phyloP scores from a whole-genome alignment of 92 coral and sea anemone genomes.

The Heteractis magnifica region DNA sequence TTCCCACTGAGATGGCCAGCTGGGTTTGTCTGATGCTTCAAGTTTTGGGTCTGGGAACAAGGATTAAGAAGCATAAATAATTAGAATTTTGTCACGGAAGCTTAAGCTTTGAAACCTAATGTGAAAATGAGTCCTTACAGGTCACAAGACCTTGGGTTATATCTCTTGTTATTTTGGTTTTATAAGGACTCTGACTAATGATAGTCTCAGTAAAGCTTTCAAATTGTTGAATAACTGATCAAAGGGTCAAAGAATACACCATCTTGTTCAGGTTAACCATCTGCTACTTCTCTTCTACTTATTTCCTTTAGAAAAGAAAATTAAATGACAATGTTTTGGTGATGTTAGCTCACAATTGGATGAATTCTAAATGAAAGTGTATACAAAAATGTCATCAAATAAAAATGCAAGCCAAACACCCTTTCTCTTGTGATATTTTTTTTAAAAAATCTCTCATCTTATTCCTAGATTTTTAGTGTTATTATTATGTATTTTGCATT shows the following conservation, averaged over 20 bases:
- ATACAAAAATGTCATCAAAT: not conserved
- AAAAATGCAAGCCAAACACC: not conserved
- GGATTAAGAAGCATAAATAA: not conserved
- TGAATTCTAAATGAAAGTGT: not conserved
- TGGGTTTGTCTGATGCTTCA: not conserved
- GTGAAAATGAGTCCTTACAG: no score
- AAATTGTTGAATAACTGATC: not conserved
- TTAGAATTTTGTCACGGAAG: not conserved
- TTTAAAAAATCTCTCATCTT: not conserved
- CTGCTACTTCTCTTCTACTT: not conserved
- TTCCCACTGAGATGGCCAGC: not conserved
- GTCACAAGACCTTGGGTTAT: not conserved
- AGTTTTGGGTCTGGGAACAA: not conserved
- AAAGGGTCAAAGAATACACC: not conserved
- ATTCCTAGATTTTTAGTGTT: not conserved
- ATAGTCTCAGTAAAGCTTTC: not conserved
- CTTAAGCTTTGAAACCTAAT: not conserved
- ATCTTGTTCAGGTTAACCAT: not conserved
- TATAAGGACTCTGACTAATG: not conserved
- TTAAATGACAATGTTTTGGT: not conserved
- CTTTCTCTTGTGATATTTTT: not conserved
- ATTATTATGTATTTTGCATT: not conserved
- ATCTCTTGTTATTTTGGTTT: no score
- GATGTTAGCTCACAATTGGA: not conserved
- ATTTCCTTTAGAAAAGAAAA: not conserved